These are phyloP conservation scores for Cavia porcellus DNA, from an alignment of 2,113 vertebrate species.

Conservation along the genomic window DNA sequence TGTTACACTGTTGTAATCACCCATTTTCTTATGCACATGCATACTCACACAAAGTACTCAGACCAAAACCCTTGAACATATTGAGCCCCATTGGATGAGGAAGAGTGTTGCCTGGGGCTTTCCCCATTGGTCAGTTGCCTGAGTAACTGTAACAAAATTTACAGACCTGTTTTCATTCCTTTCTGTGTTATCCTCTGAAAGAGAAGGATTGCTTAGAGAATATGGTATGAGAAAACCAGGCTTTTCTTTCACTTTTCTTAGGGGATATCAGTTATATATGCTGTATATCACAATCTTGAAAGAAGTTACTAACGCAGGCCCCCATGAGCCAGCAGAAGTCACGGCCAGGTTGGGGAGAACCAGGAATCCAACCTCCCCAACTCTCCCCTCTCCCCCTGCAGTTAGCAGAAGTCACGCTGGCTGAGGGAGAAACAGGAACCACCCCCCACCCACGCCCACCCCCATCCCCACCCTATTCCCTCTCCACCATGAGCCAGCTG, in stretches of 20 bases:
- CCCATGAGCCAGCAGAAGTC: no score
- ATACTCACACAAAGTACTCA: background rate
- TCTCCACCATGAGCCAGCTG: no score
- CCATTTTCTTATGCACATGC: background rate
- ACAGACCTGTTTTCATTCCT: background rate
- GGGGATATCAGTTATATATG: constrained; percentile 6
- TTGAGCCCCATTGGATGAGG: background rate
- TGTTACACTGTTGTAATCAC: background rate
- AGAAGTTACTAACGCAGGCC: background rate
- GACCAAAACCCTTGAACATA: background rate
- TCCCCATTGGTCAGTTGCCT: background rate
- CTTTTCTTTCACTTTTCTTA: background rate
- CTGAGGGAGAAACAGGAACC: no score
- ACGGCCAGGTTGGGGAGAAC: no score
- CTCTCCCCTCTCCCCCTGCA: no score
- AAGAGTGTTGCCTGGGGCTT: background rate
- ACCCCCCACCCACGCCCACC: no score
- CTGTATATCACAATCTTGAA: background rate
- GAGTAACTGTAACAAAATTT: background rate
- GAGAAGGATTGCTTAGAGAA: background rate
- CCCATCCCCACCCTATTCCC: no score
- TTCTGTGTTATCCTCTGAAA: background rate
- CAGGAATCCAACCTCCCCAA: no score
- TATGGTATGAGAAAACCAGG: background rate
- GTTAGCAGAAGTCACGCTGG: no score